phyloP scores from a whole-genome alignment of 2,113 vertebrate genomes.

The Bufo bufo region DNA sequence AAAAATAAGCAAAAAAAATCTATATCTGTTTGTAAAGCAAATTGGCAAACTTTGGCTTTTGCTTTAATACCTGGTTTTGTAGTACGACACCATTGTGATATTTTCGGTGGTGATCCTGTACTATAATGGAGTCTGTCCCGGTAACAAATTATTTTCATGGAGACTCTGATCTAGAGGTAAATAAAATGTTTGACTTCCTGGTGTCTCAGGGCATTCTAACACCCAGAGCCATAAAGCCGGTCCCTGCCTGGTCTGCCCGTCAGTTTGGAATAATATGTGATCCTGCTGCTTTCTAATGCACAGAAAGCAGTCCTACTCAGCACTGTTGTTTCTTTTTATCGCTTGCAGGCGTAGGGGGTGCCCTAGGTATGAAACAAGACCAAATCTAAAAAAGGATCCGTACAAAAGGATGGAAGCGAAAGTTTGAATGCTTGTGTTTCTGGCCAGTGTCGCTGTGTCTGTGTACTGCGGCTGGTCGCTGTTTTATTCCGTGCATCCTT shows the following conservation, averaged over 20 bases:
- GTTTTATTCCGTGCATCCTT: constrained; percentile 86
- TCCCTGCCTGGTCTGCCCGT: constrained; percentile 30
- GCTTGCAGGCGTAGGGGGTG: constrained; percentile 9
- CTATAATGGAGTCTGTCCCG: background rate
- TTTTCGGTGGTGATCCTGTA: background rate
- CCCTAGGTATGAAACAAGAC: constrained; percentile 15
- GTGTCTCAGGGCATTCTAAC: constrained; percentile 1
- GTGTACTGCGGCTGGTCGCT: constrained; percentile 80
- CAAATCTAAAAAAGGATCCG: constrained; percentile 7
- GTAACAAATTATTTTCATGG: background rate
- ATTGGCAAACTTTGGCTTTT: background rate
- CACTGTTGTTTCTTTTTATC: constrained; percentile 40
- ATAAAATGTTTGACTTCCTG: background rate
- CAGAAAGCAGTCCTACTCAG: background rate
- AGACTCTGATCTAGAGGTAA: constrained; percentile 20
- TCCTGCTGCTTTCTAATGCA: constrained; percentile 14
- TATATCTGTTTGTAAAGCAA: no score
- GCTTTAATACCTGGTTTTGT: background rate
- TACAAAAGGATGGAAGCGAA: constrained; percentile 31
- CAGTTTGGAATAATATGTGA: constrained; percentile 29
- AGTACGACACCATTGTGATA: background rate
- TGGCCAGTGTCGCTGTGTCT: constrained; percentile 79
- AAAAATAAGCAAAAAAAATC: background rate
- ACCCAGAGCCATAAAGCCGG: background rate
- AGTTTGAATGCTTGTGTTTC: constrained; percentile 76